A percentile compares a stretch with the other conserved stretches of the same genome.
Evolutionary conservation across 2,888 invertebrate genomes (phyloP).

Genomic region (Drosophila birchii): DNA sequence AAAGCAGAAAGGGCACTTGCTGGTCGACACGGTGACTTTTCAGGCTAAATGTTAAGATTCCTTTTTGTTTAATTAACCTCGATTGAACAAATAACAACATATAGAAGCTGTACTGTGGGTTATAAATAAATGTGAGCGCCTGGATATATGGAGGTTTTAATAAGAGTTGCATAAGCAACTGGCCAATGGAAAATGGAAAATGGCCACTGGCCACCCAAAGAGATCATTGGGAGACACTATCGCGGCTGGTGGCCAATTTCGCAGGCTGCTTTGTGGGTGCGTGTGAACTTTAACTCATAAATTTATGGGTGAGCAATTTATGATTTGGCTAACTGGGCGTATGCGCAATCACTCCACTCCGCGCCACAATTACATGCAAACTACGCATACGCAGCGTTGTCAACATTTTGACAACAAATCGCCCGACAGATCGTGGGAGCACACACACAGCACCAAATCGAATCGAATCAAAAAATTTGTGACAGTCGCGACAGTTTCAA

Average conservation of each 20-base stretch:
- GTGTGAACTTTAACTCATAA: constrained; percentile 75
- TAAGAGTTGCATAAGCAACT: constrained; percentile 67
- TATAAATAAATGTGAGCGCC: constrained; percentile 31
- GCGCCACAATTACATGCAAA: constrained; percentile 58
- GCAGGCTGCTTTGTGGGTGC: constrained; percentile 60
- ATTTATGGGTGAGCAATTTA: constrained; percentile 61
- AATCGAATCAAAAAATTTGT: constrained; percentile 44
- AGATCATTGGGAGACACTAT: constrained; percentile 46
- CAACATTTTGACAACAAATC: constrained; percentile 60
- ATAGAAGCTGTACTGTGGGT: constrained; percentile 4
- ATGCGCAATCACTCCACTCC: constrained; percentile 49
- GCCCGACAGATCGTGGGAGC: constrained; percentile 79
- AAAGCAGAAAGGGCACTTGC: too few relatives aligned
- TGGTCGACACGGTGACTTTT: too few relatives aligned
- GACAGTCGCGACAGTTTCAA: constrained; percentile 44
- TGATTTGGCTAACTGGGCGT: constrained; percentile 67
- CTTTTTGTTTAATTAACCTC: neutral
- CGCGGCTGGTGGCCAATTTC: constrained; percentile 67
- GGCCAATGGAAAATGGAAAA: constrained; percentile 5
- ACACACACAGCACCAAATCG: constrained; percentile 34
- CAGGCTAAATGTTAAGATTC: neutral
- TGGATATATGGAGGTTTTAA: constrained; percentile 63
- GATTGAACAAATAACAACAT: too few relatives aligned
- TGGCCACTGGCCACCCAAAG: constrained; percentile 59
- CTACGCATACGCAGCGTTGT: constrained; percentile 60